These are phyloP conservation scores for Galagoides demidoff DNA, from an alignment of 2,797 vertebrate genomes.

Conservation along the genomic window DNA sequence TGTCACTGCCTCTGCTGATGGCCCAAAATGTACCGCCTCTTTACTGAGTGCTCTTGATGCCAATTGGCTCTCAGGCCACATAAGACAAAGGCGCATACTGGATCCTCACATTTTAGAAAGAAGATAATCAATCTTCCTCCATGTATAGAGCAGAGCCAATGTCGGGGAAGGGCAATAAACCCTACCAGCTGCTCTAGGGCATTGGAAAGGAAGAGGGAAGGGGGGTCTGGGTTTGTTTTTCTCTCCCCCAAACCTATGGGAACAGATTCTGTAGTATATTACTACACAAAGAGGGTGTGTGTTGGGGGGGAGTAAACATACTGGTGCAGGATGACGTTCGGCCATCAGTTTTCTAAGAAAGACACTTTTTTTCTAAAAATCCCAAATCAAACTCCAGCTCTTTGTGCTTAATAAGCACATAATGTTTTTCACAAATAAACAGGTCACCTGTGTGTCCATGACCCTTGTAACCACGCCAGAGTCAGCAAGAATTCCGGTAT, in stretches of 20 bases:
- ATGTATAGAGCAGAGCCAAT: slow-evolving; percentile 56
- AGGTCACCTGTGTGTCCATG: not conserved
- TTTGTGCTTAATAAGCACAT: slow-evolving; percentile 27
- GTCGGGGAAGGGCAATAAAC: slow-evolving; percentile 60
- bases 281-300: slow-evolving; percentile 27
- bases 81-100: slow-evolving; percentile 56
- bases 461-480: not conserved
- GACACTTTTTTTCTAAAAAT: not conserved
- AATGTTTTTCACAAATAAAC: not conserved
- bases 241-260: slow-evolving; percentile 52
- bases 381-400: slow-evolving; percentile 21
- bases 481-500: slow-evolving; percentile 58
- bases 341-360: slow-evolving; percentile 24
- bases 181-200: slow-evolving; percentile 68
- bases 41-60: not conserved
- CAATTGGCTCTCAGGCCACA: slow-evolving; percentile 19
- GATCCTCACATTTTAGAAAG: slow-evolving; percentile 62
- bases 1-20: not conserved
- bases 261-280: slow-evolving; percentile 58
- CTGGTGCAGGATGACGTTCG: not conserved
- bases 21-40: not conserved
- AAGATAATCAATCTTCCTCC: slow-evolving; percentile 71
- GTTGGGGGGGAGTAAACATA: not conserved
- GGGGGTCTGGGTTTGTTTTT: not conserved
- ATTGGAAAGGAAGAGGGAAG: not conserved